Conservation (phyloP, 2,797 vertebrate genomes). For the Sebastes minor region DNA sequence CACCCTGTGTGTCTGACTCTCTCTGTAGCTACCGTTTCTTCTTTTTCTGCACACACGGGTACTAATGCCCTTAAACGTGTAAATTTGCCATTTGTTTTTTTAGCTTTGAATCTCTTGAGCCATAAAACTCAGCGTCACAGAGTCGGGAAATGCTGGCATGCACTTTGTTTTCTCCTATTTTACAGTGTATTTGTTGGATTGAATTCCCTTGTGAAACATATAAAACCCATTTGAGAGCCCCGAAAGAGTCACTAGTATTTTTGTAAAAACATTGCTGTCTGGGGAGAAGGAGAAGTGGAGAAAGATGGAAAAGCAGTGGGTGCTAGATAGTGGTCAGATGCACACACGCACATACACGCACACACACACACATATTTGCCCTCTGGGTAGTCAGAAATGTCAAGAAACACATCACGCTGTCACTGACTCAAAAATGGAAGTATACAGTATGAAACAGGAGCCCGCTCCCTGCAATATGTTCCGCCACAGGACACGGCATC, state of each 20-base stretch:
- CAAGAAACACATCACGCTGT: slow-evolving; percentile 53
- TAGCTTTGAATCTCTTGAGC: not conserved
- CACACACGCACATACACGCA: slow-evolving; percentile 10
- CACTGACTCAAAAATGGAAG: slow-evolving; percentile 54
- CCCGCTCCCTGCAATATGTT: slow-evolving; percentile 20
- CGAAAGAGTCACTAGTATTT: slow-evolving; percentile 23
- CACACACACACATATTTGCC: slow-evolving; percentile 11
- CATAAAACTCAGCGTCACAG: not conserved
- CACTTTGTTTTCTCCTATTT: slow-evolving; percentile 20
- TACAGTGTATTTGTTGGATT: not conserved
- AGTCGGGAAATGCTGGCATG: not conserved
- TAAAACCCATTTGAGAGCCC: slow-evolving; percentile 31
- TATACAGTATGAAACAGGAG: slow-evolving; percentile 39
- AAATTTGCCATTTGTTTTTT: not conserved
- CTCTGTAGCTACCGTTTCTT: not conserved
- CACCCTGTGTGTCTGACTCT: slow-evolving; percentile 11
- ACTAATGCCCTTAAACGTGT: not conserved
- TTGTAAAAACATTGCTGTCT: slow-evolving; percentile 20
- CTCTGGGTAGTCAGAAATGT: slow-evolving; percentile 53
- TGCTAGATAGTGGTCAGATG: slow-evolving; percentile 30
- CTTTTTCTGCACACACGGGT: not conserved
- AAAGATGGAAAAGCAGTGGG: slow-evolving; percentile 52
- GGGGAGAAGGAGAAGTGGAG: slow-evolving; percentile 17
- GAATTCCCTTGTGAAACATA: slow-evolving; percentile 36
- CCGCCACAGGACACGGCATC: slow-evolving; percentile 43